Evolutionary conservation across 2,113 vertebrate genomes (phyloP), one percentile per base, ranked within the genome.

Genomic region (Junco hyemalis): DNA sequence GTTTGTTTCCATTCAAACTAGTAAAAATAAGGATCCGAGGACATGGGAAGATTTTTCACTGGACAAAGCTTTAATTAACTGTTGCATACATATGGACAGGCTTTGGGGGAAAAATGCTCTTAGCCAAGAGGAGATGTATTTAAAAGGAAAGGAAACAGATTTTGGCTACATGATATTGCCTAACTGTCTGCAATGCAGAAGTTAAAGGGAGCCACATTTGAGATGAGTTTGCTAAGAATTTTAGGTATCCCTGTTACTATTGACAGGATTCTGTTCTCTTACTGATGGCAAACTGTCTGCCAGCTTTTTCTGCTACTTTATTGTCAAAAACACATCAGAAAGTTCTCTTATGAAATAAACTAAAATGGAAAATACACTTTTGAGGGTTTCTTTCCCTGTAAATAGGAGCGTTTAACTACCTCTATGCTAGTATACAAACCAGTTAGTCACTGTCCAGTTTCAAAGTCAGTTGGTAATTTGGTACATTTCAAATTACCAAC

Each of bases 1-100:
- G 83, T 85, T 96, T 96, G 85, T 96, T 96, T 96, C 93, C 88
- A 96, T 96, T 82, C 92, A 94, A 72, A 96, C 56, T 36, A 31
- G 25, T 47, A 93, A 80, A 96, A 95, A 85, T 82, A 95, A 92
- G 70, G 81, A 77, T 85, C 23, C 0, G 10, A 95, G 70, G 60
- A 89, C 78, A 91, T 77, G 63, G 79, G 93, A 70, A 57, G 79
- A 86, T 84, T 96, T 96, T 90, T 83, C 78, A 66, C 76, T 63
- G 87, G 73, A 88, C 77, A 90, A 73, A 91, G 71, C 64, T 91
- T 90, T 96, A 92, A 92, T 95, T 94, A 92, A 96, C 74, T 88
- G 44, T 71, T 81, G 25, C 38, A 68, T 81, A 56, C 33, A 92
- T 94, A 86, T 77, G 76, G 84, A 50, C 82, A 88, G 64, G 25